Percentiles rank a stretch among this genome's conserved stretches.
phyloP scores from a whole-genome alignment of 2,113 vertebrate genomes.

The Pteruthius melanotis region DNA sequence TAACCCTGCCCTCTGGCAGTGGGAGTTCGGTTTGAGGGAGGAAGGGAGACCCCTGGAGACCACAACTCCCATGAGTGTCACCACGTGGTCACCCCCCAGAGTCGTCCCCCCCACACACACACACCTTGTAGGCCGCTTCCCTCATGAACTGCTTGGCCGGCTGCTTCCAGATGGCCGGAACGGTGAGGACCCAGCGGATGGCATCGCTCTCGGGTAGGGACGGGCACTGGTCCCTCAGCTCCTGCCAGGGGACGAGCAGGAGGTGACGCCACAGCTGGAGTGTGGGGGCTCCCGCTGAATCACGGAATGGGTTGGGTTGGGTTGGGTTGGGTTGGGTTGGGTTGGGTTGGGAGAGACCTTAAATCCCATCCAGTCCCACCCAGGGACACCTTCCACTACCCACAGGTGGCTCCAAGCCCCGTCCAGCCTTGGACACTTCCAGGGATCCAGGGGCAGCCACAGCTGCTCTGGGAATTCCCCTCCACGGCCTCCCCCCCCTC shows the following conservation, averaged over 20 bases:
- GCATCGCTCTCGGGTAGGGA: constrained; percentile 74
- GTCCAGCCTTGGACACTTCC: not conserved
- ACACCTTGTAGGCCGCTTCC: constrained; percentile 92
- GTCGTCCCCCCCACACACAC: no score
- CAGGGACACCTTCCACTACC: fast-evolving
- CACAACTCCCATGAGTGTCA: not conserved
- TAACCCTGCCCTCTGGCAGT: not conserved
- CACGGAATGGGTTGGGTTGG: fast-evolving
- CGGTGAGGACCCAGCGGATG: constrained; percentile 93
- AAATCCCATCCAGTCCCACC: not conserved
- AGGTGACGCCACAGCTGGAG: not conserved
- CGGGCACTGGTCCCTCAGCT: constrained; percentile 88
- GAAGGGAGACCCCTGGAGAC: fast-evolving
- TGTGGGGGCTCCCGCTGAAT: fast-evolving
- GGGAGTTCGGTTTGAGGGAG: not conserved
- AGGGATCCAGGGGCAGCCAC: not conserved
- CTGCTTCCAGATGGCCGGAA: constrained; percentile 97
- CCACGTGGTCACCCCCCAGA: fast-evolving
- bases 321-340: no score
- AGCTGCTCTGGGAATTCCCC: not conserved
- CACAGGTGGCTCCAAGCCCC: not conserved
- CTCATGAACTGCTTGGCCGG: constrained; percentile 98
- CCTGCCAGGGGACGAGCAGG: constrained; percentile 54
- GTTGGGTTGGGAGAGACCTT: not conserved
- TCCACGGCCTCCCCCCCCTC: not conserved